Evolutionary conservation across 2,888 invertebrate species (phyloP).

Genomic region (Pollenia amentaria): DNA sequence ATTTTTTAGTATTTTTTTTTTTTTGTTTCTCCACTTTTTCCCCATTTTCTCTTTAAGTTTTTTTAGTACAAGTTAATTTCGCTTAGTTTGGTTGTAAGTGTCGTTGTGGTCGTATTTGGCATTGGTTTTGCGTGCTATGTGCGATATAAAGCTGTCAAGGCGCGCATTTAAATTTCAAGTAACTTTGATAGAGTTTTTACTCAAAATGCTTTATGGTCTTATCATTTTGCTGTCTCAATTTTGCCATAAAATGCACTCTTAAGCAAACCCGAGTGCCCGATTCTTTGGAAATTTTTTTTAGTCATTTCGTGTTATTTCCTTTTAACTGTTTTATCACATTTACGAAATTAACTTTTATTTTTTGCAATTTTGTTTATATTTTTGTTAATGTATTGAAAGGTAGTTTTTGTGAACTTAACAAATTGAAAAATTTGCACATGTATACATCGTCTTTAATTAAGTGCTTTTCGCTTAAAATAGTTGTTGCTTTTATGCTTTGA

Average conservation of each 20-base stretch:
- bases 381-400: slow-evolving; percentile 27
- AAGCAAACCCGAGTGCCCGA: slow-evolving; percentile 46
- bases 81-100: not conserved
- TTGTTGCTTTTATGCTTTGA: not conserved
- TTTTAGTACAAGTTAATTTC: slow-evolving; percentile 14
- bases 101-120: slow-evolving; percentile 18
- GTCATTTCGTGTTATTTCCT: slow-evolving; percentile 47
- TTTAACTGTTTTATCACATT: slow-evolving; percentile 66
- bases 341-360: slow-evolving; percentile 48
- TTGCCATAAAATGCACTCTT: slow-evolving; percentile 53
- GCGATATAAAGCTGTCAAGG: slow-evolving; percentile 75
- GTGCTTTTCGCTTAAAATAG: slow-evolving; percentile 42
- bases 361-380: not conserved
- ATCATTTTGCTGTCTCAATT: slow-evolving; percentile 68
- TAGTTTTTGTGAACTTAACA: slow-evolving; percentile 47
- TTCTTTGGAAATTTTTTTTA: slow-evolving; percentile 24
- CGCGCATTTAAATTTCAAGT: slow-evolving; percentile 73
- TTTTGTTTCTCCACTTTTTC: not conserved
- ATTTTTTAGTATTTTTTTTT: slow-evolving; percentile 31
- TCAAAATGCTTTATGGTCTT: slow-evolving; percentile 71
- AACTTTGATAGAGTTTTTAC: slow-evolving; percentile 64
- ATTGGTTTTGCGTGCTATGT: slow-evolving; percentile 70
- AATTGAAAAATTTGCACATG: slow-evolving; percentile 60
- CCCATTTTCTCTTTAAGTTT: slow-evolving; percentile 11
- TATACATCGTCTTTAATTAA: slow-evolving; percentile 60